Conservation (phyloP, 1,140 invertebrate genomes). For the Cheumatopsyche charites region DNA sequence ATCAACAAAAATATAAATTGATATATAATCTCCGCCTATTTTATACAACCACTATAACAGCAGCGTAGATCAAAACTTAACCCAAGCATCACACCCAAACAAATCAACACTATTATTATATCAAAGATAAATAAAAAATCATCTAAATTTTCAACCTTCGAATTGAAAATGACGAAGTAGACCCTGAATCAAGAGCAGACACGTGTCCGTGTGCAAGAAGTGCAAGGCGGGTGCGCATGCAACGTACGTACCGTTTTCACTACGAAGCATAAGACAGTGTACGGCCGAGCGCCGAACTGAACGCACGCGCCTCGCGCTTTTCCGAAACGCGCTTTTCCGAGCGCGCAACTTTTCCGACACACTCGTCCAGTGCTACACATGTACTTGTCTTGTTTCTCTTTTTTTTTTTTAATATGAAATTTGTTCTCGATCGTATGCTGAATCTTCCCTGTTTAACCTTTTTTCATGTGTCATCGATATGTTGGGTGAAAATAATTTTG, state of each 20-base stretch:
- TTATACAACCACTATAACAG: too few relatives aligned
- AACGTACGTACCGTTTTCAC: neutral
- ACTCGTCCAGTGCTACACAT: neutral
- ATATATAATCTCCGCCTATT: neutral
- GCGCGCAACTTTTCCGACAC: constrained; percentile 13
- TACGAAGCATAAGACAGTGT: constrained; percentile 24
- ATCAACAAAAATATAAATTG: neutral
- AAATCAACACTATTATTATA: neutral
- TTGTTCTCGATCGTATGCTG: too few relatives aligned
- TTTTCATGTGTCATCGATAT: too few relatives aligned
- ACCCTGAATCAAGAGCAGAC: too few relatives aligned
- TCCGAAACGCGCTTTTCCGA: constrained; percentile 1
- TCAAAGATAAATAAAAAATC: neutral
- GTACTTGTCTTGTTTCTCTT: neutral
- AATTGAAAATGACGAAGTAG: too few relatives aligned
- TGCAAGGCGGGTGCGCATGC: constrained; percentile 18
- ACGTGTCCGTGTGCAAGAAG: constrained; percentile 9
- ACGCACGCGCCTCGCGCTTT: constrained; percentile 30
- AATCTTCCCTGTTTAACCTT: too few relatives aligned
- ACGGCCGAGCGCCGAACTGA: constrained; percentile 38
- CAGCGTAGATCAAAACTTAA: too few relatives aligned
- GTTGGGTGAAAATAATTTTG: too few relatives aligned
- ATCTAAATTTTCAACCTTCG: neutral
- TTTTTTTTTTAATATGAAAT: too few relatives aligned
- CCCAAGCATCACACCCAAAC: neutral